A percentile compares a stretch with the other conserved stretches of the same genome.
phyloP scores from a whole-genome alignment of 2,888 invertebrate species.

The Stictocephala bisonia region DNA sequence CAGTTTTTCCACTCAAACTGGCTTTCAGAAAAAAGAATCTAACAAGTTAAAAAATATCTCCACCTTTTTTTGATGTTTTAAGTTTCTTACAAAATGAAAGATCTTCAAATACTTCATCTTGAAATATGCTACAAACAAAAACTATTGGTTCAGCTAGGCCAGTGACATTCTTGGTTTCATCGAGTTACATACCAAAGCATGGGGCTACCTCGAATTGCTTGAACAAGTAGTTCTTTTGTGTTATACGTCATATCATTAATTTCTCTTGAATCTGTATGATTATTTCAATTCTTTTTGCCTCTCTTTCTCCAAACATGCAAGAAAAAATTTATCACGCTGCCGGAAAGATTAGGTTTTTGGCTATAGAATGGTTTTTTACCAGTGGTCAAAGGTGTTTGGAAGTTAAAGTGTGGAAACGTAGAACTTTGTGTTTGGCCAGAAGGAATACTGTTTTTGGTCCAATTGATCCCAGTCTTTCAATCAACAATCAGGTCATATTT shows the following conservation, averaged over 20 bases:
- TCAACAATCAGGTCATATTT: too few species aligned
- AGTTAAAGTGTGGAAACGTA: too few species aligned
- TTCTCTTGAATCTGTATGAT: background rate
- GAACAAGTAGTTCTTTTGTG: background rate
- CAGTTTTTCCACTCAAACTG: too few species aligned
- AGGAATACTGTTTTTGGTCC: too few species aligned
- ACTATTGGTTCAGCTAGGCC: slow-evolving; percentile 40
- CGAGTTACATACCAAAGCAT: slow-evolving; percentile 1
- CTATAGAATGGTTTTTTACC: background rate
- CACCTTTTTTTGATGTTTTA: background rate
- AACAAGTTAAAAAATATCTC: background rate
- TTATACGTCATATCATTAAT: background rate
- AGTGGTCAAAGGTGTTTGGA: too few species aligned
- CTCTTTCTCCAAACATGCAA: background rate
- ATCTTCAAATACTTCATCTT: slow-evolving; percentile 41
- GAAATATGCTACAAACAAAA: slow-evolving; percentile 34
- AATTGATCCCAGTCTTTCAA: too few species aligned
- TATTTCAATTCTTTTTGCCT: slow-evolving; percentile 1
- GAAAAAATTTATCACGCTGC: background rate
- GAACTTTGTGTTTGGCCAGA: too few species aligned
- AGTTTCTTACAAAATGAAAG: background rate
- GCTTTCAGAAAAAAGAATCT: background rate
- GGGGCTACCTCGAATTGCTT: background rate
- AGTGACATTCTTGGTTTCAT: slow-evolving; percentile 18
- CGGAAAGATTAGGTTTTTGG: background rate